Percentiles rank a stretch among this genome's conserved stretches.
Conservation (phyloP, 2,888 invertebrate species). For the Clistopyga incitator region DNA sequence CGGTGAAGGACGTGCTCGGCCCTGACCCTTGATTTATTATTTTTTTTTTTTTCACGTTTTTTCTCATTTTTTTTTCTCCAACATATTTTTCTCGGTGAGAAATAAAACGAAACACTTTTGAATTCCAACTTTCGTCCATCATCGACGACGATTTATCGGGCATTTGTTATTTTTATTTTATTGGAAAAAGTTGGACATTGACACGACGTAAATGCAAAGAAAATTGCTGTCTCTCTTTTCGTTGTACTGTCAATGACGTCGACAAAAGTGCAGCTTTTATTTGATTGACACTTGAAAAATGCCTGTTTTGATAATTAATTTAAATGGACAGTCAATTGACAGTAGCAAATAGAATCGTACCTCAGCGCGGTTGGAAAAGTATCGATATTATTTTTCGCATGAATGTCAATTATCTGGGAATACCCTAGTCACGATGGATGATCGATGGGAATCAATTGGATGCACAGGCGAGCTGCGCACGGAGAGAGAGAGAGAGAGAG, state of each 20-base stretch:
- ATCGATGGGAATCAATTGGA: conserved; percentile 23
- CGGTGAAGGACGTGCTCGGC: conserved; percentile 54
- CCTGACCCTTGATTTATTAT: conserved; percentile 62
- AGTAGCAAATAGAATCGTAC: no score
- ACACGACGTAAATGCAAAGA: no score
- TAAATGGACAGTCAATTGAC: no score
- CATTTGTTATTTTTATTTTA: background rate
- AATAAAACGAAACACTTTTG: conserved; percentile 6
- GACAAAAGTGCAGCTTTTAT: no score
- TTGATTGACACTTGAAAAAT: no score
- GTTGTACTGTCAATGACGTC: no score
- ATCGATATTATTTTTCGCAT: background rate
- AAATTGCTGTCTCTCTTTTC: no score
- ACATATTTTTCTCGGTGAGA: conserved; percentile 25
- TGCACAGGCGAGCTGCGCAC: conserved; percentile 5
- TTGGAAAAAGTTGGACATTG: no score
- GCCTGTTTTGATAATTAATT: no score
- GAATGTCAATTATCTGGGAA: no score
- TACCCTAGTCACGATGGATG: background rate
- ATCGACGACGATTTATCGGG: conserved; percentile 37
- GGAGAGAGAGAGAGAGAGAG: background rate
- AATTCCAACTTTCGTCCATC: conserved; percentile 22
- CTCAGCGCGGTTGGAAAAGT: background rate
- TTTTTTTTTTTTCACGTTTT: conserved; percentile 28
- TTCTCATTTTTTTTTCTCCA: conserved; percentile 25